Evolutionary conservation across 1,140 invertebrate genomes (phyloP), one percentile per base, ranked within the genome.

Genomic region (Mizuhopecten yessoensis): DNA sequence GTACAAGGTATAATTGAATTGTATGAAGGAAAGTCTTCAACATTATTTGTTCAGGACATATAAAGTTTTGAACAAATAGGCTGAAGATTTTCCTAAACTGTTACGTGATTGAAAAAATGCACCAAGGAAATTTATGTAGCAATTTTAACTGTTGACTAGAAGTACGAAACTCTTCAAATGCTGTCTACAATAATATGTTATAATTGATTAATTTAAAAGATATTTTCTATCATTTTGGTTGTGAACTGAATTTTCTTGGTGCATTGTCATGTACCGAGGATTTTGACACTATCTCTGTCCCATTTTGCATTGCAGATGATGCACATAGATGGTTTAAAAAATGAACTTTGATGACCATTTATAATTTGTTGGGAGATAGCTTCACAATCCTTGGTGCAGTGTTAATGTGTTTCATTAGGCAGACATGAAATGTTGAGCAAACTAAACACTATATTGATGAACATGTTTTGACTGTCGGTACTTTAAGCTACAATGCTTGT

Each of bases 371-470:
- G 57, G 7, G 57, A 75, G 57, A 75, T 75, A 17, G 57, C 29
- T 75, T 75, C 57, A 75, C 17, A 75, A 75, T 75, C n/a, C n/a
- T 29, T 75, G 57, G n/a, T n/a, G 11, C 57, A 29, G 45, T 57
- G 23, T 57, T 57, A 20, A 45, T 45, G 42, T 45, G 9, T 45
- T 45, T 75, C 29, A 75, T 29, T n/a, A 13, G 57, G 57, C 57
- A 17, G 57, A 75, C 57, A n/a, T 75, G 57, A 75, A 29, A 29
- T 29, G 57, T 75, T 75, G 57, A 75, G 57, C 57, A 75, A 75
- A 75, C 57, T 75, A 75, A 75, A 75, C 57, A 75, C 57, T 75
- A 75, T 45, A 13, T 45, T 75, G 57, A 75, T 75, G 15, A 75
- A 29, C 0, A 7, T 49, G 15, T 57, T 57, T 39, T 75, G 57